Base-by-base conservation (phyloP, 2,888 invertebrate genomes). In the Tipula confusa region DNA sequence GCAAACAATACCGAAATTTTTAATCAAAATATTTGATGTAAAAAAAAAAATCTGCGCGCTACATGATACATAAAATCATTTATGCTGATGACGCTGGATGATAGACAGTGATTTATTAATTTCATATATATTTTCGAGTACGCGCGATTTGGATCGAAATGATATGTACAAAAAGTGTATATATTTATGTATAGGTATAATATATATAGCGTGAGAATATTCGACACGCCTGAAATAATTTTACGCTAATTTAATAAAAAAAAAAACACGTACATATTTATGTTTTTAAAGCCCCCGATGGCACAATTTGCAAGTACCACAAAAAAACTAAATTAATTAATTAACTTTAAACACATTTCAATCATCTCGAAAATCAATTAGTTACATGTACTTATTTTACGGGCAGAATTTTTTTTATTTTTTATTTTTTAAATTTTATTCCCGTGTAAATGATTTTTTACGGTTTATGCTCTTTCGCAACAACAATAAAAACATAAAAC, bases 11-110 rank as follows among this genome's bases (percentile, higher is more conserved):
- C 64, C 64, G 24, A 64, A 64, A 64, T 24, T 24, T 64, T 64
- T 64, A 64, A 64, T 64, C 64, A 64, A 64, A 64, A 64, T 64
- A 64, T 64, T 64, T 64, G 64, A 64, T 64, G 64, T 64, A 64
- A 64, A 64, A 64, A 64, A 64, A 15, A n/a, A 15, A 43, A 43
- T 43, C 43, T 64, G 64, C 64, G 64, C 64, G 11, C 64, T 64
- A 24, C 64, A 64, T 64, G 64, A 64, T 64, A 64, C 64, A 64
- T 64, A 64, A 64, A 64, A 64, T 24, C 64, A 64, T 64, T 64
- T 64, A 64, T 64, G 64, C 64, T 64, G 64, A 64, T 64, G 64
- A 64, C 64, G 64, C 64, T 64, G 24, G 64, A 64, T 64, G 64
- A 64, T 64, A 64, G 64, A 64, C 64, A 64, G 64, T 64, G 64